Conservation (phyloP, 2,797 vertebrate species). For the Sebastes baramenuke region DNA sequence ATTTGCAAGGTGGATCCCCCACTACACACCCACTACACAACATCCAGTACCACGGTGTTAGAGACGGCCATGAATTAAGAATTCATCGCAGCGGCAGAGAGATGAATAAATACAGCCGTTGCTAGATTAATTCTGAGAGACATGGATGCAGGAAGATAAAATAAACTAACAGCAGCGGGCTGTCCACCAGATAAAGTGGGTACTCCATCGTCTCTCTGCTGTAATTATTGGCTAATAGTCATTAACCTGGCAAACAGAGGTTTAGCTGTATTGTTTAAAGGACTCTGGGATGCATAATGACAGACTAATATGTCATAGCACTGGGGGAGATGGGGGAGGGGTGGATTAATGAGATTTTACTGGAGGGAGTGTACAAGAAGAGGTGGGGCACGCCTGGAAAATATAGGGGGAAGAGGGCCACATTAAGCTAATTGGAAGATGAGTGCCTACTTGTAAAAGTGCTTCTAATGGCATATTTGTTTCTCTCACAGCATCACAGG, state of each 20-base stretch:
- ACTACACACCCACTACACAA: constrained; percentile 54
- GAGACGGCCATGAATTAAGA: constrained; percentile 64
- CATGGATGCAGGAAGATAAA: constrained; percentile 78
- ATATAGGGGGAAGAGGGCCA: constrained; percentile 93
- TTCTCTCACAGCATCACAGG: constrained; percentile 90
- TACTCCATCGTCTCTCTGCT: constrained; percentile 91
- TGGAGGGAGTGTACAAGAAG: constrained; percentile 89
- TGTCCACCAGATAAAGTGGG: constrained; percentile 93
- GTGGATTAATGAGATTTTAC: constrained; percentile 97
- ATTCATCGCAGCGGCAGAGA: constrained; percentile 58
- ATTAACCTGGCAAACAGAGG: constrained; percentile 99
- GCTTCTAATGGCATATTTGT: constrained; percentile 99
- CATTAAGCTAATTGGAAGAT: constrained; percentile 99
- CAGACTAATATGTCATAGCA: constrained; percentile 99
- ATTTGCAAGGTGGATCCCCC: constrained; percentile 71
- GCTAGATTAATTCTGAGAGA: constrained; percentile 80
- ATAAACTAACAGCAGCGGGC: constrained; percentile 90
- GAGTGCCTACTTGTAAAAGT: constrained; percentile 99
- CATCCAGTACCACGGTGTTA: constrained; percentile 46
- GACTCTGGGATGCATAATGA: constrained; percentile 99
- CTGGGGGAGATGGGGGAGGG: constrained; percentile 93
- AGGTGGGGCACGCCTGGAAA: constrained; percentile 91
- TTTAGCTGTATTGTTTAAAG: constrained; percentile 99
- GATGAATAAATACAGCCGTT: constrained; percentile 79
- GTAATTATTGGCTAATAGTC: constrained; percentile 99